A percentile compares a stretch with the other conserved stretches of the same genome.
These are phyloP conservation scores for Ptilorrhoa leucosticta DNA, from an alignment of 2,113 vertebrate species.

Conservation along the genomic window DNA sequence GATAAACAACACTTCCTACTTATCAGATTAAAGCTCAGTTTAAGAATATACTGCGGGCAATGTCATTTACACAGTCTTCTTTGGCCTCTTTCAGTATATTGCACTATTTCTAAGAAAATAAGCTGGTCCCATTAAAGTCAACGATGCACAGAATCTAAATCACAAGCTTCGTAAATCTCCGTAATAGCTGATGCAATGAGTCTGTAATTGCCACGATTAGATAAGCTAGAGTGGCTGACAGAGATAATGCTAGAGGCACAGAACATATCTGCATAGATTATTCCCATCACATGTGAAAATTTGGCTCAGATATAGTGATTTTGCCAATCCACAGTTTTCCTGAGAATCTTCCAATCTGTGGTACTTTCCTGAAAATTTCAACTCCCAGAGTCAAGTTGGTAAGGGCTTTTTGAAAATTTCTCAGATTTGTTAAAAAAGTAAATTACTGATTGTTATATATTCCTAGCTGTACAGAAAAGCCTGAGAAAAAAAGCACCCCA, in stretches of 20 bases:
- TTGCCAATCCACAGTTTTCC: background rate
- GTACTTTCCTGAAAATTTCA: background rate
- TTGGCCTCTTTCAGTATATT: background rate
- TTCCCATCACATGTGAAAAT: background rate
- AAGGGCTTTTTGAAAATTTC: background rate
- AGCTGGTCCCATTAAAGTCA: background rate
- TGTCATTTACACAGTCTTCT: background rate
- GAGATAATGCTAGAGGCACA: constrained; percentile 13
- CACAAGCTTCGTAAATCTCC: constrained; percentile 3
- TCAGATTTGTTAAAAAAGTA: background rate
- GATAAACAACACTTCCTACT: background rate
- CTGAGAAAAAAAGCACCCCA: background rate
- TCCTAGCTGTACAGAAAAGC: background rate
- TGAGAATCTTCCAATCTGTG: background rate
- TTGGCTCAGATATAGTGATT: background rate
- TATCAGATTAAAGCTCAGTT: background rate
- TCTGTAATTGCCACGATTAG: constrained; percentile 48
- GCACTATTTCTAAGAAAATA: background rate
- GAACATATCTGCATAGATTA: constrained; percentile 18
- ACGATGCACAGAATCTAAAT: background rate
- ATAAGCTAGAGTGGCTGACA: constrained; percentile 36
- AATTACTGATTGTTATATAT: background rate
- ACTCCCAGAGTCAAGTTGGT: background rate
- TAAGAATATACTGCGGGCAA: background rate
- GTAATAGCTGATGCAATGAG: constrained; percentile 45